phyloP scores from a whole-genome alignment of 2,113 vertebrate species.

The Vulpes vulpes region DNA sequence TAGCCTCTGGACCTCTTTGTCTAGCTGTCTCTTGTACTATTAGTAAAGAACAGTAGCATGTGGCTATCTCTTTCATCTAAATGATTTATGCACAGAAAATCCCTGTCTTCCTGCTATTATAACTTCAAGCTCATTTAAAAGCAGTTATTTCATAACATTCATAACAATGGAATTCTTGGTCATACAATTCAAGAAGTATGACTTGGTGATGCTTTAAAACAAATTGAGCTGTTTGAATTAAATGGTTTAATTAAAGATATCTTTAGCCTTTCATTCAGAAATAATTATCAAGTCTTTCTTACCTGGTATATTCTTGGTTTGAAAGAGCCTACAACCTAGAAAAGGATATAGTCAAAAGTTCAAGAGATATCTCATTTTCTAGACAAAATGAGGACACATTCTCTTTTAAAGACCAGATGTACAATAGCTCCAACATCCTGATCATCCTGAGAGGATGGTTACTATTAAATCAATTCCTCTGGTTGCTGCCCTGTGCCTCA shows the following conservation, averaged over 20 bases:
- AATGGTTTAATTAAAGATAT: conserved; percentile 1
- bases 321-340: background rate
- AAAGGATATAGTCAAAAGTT: background rate
- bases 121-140: background rate
- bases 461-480: background rate
- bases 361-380: background rate
- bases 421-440: background rate
- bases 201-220: background rate
- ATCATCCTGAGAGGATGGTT: background rate
- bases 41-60: background rate
- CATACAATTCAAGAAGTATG: background rate
- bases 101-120: background rate
- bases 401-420: background rate
- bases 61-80: background rate
- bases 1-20: background rate
- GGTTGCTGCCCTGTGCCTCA: background rate
- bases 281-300: background rate
- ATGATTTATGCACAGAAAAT: background rate
- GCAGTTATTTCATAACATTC: background rate
- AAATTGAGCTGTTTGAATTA: background rate
- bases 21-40: background rate
- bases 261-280: background rate
- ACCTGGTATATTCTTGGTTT: background rate
- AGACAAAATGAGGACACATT: background rate
- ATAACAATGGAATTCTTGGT: background rate